A percentile compares a stretch with the other conserved stretches of the same genome.
Conservation (phyloP, 2,888 invertebrate species). For the Alloplasta piceator region DNA sequence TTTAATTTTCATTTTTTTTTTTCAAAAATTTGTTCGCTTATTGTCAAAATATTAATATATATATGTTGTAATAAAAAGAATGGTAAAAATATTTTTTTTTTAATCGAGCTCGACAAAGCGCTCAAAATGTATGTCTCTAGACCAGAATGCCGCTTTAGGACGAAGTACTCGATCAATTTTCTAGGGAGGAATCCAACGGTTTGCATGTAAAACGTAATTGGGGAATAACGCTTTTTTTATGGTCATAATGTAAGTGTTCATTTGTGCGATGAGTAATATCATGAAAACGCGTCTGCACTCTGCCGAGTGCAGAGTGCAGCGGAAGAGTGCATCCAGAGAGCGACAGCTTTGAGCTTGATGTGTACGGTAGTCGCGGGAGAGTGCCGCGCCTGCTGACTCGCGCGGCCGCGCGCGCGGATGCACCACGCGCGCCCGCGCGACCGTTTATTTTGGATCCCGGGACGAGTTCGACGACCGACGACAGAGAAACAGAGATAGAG, state of each 20-base stretch:
- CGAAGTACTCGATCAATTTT: too few relatives aligned
- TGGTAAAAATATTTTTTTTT: too few relatives aligned
- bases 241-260: neutral
- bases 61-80: too few relatives aligned
- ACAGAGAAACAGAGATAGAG: constrained; percentile 44
- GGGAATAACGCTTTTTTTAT: too few relatives aligned
- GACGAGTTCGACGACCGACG: constrained; percentile 75
- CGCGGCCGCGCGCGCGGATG: constrained; percentile 44
- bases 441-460: constrained; percentile 75
- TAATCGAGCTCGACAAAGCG: too few relatives aligned
- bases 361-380: constrained; percentile 55
- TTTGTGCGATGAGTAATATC: constrained; percentile 27
- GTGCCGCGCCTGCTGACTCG: constrained; percentile 51
- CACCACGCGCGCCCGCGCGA: constrained; percentile 56
- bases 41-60: too few relatives aligned
- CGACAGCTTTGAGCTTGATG: constrained; percentile 6
- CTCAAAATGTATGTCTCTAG: too few relatives aligned
- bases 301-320: constrained; percentile 54
- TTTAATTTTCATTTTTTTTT: too few relatives aligned
- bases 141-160: too few relatives aligned
- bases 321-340: constrained; percentile 36
- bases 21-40: too few relatives aligned
- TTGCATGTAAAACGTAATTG: too few relatives aligned
- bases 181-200: too few relatives aligned
- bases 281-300: constrained; percentile 29